Conservation (phyloP, 2,888 invertebrate species). For the Pterostichus madidus region DNA sequence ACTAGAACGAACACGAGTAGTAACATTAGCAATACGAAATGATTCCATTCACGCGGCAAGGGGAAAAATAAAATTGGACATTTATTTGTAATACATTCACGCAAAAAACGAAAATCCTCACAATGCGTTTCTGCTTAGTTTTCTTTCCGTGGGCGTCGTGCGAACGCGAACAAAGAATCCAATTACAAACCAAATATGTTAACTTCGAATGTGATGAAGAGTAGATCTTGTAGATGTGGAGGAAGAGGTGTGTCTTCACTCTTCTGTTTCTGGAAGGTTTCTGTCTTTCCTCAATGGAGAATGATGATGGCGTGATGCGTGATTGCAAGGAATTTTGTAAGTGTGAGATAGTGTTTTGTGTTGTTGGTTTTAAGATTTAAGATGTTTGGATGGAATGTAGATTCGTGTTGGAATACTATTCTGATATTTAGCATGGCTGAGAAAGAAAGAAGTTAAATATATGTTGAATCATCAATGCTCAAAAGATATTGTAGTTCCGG, state of each 20-base stretch:
- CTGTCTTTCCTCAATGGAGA: background rate
- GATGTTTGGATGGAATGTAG: no score
- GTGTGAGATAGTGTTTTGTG: background rate
- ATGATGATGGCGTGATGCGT: constrained; percentile 16
- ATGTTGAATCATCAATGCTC: no score
- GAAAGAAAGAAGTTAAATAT: no score
- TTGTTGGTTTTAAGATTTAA: background rate
- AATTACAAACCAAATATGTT: constrained; percentile 60
- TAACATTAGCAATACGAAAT: constrained; percentile 46
- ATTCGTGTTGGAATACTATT: no score
- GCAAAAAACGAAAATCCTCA: constrained; percentile 41
- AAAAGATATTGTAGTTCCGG: no score
- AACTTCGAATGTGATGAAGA: constrained; percentile 55
- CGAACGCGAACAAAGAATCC: constrained; percentile 53
- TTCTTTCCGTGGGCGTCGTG: constrained; percentile 7
- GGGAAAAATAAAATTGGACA: constrained; percentile 49
- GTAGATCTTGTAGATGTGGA: constrained; percentile 28
- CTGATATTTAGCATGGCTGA: no score
- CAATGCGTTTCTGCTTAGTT: constrained; percentile 33
- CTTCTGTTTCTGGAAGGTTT: no score
- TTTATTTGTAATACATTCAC: constrained; percentile 54
- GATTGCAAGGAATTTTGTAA: background rate
- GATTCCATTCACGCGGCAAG: constrained; percentile 30
- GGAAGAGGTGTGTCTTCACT: constrained; percentile 12
- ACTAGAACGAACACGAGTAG: background rate